phyloP scores from a whole-genome alignment of 2,113 vertebrate genomes.

The Chloropsis cyanopogon region DNA sequence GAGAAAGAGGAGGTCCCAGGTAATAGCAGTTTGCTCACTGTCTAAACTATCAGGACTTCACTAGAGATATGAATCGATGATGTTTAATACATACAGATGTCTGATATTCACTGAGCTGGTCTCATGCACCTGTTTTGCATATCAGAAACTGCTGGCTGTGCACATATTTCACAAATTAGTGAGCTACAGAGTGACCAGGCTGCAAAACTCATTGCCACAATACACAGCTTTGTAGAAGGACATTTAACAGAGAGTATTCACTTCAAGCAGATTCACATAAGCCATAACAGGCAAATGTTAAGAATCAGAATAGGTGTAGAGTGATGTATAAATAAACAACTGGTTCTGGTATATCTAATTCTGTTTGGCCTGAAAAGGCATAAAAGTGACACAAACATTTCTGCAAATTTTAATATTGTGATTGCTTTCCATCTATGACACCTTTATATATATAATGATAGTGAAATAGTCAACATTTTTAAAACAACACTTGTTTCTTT shows the following conservation, averaged over 20 bases:
- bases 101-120: background rate
- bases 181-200: background rate
- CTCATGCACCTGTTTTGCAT: background rate
- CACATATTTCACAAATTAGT: conserved; percentile 12
- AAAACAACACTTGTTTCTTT: background rate
- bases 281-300: background rate
- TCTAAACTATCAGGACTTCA: background rate
- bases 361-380: background rate
- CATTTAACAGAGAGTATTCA: background rate
- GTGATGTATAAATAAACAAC: background rate
- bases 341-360: background rate
- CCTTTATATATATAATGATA: background rate
- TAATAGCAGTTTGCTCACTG: background rate
- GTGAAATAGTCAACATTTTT: background rate
- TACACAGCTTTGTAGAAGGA: background rate
- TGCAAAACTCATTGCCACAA: background rate
- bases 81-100: background rate
- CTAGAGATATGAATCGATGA: background rate
- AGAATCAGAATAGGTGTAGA: background rate
- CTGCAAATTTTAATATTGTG: background rate
- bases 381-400: background rate
- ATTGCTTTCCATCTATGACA: background rate
- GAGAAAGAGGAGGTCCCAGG: background rate
- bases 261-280: background rate
- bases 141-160: conserved; percentile 1